Evolutionary conservation across 1,140 invertebrate genomes (phyloP).

Genomic region (Colletes latitarsis): DNA sequence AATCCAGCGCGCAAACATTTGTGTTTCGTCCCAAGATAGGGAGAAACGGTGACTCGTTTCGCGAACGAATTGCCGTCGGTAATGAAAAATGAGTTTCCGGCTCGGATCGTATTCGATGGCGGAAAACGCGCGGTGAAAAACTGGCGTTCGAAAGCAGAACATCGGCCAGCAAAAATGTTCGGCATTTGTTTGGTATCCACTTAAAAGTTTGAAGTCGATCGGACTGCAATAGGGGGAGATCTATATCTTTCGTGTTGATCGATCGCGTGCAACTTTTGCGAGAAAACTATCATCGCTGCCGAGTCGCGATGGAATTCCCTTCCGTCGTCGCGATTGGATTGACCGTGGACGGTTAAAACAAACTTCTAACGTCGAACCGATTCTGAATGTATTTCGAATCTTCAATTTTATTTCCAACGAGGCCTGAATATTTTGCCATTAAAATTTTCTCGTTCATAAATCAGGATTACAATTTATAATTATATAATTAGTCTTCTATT

Average conservation of each 20-base stretch:
- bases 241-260: too few species aligned
- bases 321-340: neutral
- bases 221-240: too few species aligned
- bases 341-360: too few species aligned
- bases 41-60: neutral
- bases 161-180: neutral
- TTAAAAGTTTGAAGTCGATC: neutral
- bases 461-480: too few species aligned
- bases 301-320: neutral
- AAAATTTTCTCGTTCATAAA: too few species aligned
- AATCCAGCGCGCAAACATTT: neutral
- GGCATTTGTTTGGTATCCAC: neutral
- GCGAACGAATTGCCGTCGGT: conserved; percentile 6
- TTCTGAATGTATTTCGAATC: too few species aligned
- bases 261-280: neutral
- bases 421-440: too few species aligned
- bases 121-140: neutral
- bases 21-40: neutral
- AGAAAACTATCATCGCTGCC: neutral
- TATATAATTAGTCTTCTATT: too few species aligned
- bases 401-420: too few species aligned
- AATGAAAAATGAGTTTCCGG: conserved; percentile 4
- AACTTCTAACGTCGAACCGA: too few species aligned
- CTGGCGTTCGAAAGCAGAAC: neutral
- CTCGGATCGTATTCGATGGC: neutral